Conservation (phyloP, 2,113 vertebrate species). For the Coptodon rendalli region DNA sequence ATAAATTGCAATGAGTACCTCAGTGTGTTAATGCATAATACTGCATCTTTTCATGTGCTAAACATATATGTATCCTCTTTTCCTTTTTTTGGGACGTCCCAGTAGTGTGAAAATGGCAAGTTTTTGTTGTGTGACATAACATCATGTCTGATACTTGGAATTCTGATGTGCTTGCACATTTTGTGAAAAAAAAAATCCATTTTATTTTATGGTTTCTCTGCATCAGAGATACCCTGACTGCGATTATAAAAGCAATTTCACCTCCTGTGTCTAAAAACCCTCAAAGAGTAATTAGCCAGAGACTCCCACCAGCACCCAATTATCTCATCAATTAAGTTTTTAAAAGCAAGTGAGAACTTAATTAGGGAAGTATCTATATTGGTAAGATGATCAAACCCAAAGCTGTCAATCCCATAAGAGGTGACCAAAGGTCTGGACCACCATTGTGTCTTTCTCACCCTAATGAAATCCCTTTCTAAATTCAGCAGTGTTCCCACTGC, state of each 20-base stretch:
- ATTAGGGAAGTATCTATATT: slow-evolving; percentile 56
- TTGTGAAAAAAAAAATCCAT: slow-evolving; percentile 42
- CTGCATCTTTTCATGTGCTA: neutral
- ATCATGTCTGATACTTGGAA: neutral
- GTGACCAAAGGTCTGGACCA: slow-evolving; percentile 39
- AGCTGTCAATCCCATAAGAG: slow-evolving; percentile 54
- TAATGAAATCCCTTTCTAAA: slow-evolving; percentile 38
- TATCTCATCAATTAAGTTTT: slow-evolving; percentile 70
- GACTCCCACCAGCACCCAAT: slow-evolving; percentile 60
- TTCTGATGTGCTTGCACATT: slow-evolving; percentile 33
- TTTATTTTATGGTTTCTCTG: slow-evolving; percentile 55
- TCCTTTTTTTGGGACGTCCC: neutral
- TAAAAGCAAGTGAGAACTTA: slow-evolving; percentile 56
- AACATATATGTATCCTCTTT: neutral
- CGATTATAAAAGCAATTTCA: slow-evolving; percentile 50
- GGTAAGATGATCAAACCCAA: slow-evolving; percentile 42
- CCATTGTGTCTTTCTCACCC: slow-evolving; percentile 5
- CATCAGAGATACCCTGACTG: slow-evolving; percentile 28
- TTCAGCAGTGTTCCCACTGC: slow-evolving; percentile 19
- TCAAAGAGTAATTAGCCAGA: slow-evolving; percentile 62
- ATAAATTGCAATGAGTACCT: neutral
- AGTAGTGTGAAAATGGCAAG: neutral
- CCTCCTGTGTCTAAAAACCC: slow-evolving; percentile 34
- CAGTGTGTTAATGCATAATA: neutral
- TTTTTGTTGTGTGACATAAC: neutral